Percentiles rank a stretch among this genome's conserved stretches.
These are phyloP conservation scores for Tauraco hartlaubi DNA, from an alignment of 2,797 vertebrate species.

Conservation along the genomic window DNA sequence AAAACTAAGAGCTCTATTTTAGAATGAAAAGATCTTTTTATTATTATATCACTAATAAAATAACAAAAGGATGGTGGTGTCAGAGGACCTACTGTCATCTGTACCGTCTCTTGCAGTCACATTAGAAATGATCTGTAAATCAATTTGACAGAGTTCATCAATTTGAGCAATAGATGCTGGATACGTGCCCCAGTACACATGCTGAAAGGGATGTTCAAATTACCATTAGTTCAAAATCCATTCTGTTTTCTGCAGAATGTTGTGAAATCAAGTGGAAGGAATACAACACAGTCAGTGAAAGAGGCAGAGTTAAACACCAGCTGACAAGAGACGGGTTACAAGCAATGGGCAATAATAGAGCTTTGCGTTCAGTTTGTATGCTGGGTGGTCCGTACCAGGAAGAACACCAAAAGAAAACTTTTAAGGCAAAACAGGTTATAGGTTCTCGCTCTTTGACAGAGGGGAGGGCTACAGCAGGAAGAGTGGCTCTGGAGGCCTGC, in stretches of 20 bases:
- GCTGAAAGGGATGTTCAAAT: constrained; percentile 12
- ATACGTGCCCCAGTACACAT: neutral
- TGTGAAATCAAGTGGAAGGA: constrained; percentile 38
- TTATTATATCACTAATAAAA: constrained; percentile 23
- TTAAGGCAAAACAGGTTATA: constrained; percentile 2
- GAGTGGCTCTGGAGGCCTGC: neutral
- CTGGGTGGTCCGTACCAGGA: neutral
- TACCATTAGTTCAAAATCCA: neutral
- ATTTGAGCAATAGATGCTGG: constrained; percentile 10
- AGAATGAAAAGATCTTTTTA: constrained; percentile 39
- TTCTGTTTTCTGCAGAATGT: neutral
- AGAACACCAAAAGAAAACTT: neutral
- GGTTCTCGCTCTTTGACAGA: neutral
- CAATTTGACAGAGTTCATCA: constrained; percentile 31
- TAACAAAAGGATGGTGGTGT: neutral
- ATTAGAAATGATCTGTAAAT: constrained; percentile 32
- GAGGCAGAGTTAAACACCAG: neutral
- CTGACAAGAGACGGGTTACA: neutral
- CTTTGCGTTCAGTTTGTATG: neutral
- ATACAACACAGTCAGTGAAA: neutral
- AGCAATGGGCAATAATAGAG: neutral
- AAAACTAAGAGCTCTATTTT: neutral
- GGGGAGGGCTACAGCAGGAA: neutral
- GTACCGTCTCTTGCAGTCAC: constrained; percentile 27
- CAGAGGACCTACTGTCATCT: constrained; percentile 25